These are phyloP conservation scores for Arge pagana DNA, from an alignment of 2,888 invertebrate species.

Conservation along the genomic window DNA sequence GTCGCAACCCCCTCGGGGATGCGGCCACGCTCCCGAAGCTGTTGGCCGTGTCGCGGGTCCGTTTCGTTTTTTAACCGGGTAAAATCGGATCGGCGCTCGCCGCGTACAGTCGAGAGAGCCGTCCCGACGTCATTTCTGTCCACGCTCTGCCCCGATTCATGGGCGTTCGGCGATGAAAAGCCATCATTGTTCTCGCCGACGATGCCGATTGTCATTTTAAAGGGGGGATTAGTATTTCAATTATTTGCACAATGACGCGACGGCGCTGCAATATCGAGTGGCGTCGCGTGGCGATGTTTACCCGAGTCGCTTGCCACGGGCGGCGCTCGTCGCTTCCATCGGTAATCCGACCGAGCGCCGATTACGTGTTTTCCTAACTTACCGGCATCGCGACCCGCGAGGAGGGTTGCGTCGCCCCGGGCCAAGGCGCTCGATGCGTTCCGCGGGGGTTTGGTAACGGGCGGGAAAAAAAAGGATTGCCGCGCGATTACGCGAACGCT, in stretches of 20 bases:
- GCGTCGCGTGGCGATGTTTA: conserved; percentile 53
- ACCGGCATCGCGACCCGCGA: conserved; percentile 31
- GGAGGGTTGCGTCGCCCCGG: background rate
- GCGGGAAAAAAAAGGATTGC: conserved; percentile 5
- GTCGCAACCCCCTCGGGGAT: too few relatives aligned
- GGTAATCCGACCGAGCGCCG: conserved; percentile 41
- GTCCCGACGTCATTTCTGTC: too few relatives aligned
- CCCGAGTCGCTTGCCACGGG: conserved; percentile 27
- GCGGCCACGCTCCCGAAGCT: too few relatives aligned
- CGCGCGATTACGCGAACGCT: too few relatives aligned
- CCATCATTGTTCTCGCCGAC: conserved; percentile 46
- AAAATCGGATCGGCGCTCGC: too few relatives aligned
- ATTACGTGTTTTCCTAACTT: conserved; percentile 45
- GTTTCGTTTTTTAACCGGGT: too few relatives aligned
- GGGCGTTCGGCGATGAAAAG: too few relatives aligned
- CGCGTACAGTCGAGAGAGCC: too few relatives aligned
- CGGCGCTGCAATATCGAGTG: conserved; percentile 47
- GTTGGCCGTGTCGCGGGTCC: conserved; percentile 34
- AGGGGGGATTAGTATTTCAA: conserved; percentile 55
- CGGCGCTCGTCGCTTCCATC: background rate
- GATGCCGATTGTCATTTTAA: conserved; percentile 45
- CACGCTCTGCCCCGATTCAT: too few relatives aligned
- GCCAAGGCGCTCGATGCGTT: conserved; percentile 10
- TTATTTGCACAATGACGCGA: conserved; percentile 53
- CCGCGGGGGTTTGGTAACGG: conserved; percentile 12